Conservation (phyloP, 2,113 vertebrate species). For the Calonectris borealis region DNA sequence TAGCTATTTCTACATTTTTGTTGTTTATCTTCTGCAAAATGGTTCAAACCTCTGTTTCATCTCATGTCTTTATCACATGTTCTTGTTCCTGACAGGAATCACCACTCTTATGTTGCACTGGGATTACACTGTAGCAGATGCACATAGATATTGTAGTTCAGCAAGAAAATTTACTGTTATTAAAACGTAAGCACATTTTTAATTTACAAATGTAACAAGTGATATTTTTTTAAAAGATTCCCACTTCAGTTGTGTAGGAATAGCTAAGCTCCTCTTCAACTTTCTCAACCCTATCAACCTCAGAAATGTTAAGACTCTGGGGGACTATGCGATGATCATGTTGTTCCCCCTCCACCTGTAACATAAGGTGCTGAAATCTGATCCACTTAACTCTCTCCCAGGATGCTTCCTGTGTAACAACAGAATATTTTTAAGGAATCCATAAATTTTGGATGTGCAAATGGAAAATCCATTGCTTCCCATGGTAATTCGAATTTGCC, state of each 20-base stretch:
- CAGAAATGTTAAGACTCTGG: background rate
- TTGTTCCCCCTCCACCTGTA: background rate
- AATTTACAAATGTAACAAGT: background rate
- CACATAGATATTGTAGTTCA: background rate
- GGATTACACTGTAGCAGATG: background rate
- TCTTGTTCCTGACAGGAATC: background rate
- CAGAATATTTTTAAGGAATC: background rate
- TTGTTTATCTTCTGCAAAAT: background rate
- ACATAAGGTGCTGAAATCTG: background rate
- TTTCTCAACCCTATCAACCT: background rate
- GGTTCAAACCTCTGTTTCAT: background rate
- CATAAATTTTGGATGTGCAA: background rate
- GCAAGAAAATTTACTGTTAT: background rate
- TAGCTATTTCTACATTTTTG: background rate
- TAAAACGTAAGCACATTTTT: background rate
- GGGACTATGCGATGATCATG: accelerated
- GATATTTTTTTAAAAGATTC: background rate
- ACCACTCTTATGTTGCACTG: background rate
- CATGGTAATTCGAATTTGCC: background rate
- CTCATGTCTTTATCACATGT: background rate
- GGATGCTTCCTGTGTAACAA: background rate
- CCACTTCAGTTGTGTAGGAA: background rate
- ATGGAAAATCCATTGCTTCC: background rate
- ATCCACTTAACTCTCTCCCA: background rate
- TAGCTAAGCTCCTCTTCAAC: background rate